A percentile compares a stretch with the other conserved stretches of the same genome.
Evolutionary conservation across 2,113 vertebrate species (phyloP).

Genomic region (Coracopsis vasa): DNA sequence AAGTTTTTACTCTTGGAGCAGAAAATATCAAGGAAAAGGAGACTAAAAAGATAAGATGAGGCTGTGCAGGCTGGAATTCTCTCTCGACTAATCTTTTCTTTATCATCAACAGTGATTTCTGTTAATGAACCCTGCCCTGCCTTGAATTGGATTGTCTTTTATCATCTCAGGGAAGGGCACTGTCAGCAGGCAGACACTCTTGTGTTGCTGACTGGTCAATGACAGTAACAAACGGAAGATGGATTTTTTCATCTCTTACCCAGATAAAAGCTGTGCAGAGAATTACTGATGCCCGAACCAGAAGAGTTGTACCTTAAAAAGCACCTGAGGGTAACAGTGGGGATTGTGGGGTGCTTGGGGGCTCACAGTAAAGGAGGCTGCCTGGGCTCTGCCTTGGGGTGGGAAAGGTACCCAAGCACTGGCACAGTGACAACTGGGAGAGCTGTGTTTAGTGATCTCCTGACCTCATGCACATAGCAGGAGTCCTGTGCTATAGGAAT

Average conservation of each 20-base stretch:
- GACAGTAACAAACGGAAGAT: background rate
- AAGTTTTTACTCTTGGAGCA: slow-evolving; percentile 66
- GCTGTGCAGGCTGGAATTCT: slow-evolving; percentile 34
- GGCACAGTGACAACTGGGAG: background rate
- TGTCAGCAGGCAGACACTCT: background rate
- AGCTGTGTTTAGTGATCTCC: background rate
- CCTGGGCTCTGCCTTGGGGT: background rate
- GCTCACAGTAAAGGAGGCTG: background rate
- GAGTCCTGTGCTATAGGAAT: background rate
- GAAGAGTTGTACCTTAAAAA: background rate
- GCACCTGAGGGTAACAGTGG: background rate
- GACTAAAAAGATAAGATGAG: slow-evolving; percentile 6
- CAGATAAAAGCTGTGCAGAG: background rate
- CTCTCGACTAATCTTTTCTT: slow-evolving; percentile 13
- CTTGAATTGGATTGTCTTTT: background rate
- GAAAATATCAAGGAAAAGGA: slow-evolving; percentile 49
- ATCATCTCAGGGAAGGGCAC: background rate
- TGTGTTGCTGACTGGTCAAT: background rate
- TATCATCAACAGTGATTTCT: slow-evolving; percentile 12
- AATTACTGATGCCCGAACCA: background rate
- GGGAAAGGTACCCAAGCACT: background rate
- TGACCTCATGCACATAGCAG: rapidly evolving
- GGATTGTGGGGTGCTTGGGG: background rate
- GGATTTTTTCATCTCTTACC: background rate
- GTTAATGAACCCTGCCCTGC: slow-evolving; percentile 14